Base-by-base conservation (phyloP, 2,797 vertebrate genomes). In the Crypturellus tataupa region DNA sequence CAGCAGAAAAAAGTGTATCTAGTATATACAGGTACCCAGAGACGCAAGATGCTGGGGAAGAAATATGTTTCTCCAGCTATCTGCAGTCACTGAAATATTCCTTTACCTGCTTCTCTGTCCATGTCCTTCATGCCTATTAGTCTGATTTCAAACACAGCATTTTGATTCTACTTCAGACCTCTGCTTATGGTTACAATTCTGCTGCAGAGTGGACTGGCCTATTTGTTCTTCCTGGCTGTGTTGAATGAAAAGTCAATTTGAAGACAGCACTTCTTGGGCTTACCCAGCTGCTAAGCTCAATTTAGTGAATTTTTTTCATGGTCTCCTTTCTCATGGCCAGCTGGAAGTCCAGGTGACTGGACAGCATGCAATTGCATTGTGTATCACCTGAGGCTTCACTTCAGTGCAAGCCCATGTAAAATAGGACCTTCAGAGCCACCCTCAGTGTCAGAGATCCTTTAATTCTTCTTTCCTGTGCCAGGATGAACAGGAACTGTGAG, bases 261-360 rank as follows among this genome's bases (percentile, higher is more conserved):
- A 73, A 62, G 51, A 53, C 39, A 42, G 6, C 17, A 31, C 76
- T 85, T 58, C 76, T 62, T 17, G 64, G 39, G 19, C 40, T 77
- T 39, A 40, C 69, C 37, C 33, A 79, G 40, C 42, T 65, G 70
- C 51, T 37, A 65, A 62, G 59, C 71, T 23, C 37, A 56, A n/a
- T 47, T 49, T 24, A 51, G n/a, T 35, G 40, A 33, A 77, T 58
- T 27, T 27, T 25, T 25, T 51, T 5, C 6, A 4, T 19, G 68
- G 58, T 33, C 9, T 63, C 25, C 9, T n/a, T n/a, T 85, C 47
- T 71, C 10, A 4, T 7, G 35, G 35, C 17, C 40, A 84, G 17
- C n/a, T 68, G 25, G 0, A 1, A 27, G 35, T 15, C 20, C 1
- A 1, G 64, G 29, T 37, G 58, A 65, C 10, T 4, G 12, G 39